A percentile compares a stretch with the other conserved stretches of the same genome.
phyloP scores from a whole-genome alignment of 1,140 invertebrate species.

The Zaprionus kolodkinae region DNA sequence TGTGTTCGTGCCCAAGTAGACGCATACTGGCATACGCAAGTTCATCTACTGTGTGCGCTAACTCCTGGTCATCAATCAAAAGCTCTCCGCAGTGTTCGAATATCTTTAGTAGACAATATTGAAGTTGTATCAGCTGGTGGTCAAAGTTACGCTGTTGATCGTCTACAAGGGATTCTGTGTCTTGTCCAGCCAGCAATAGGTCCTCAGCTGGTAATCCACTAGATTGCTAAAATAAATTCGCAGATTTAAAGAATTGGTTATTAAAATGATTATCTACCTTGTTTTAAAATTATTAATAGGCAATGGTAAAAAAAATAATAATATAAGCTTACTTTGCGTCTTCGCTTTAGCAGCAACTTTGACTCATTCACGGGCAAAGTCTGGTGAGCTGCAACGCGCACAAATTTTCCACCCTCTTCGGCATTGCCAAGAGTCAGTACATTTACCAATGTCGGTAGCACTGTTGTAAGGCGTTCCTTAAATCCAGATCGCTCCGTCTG shows the following conservation, averaged over 20 bases:
- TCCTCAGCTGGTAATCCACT: slow-evolving; percentile 24
- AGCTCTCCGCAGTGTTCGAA: slow-evolving; percentile 84
- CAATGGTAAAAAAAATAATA: background rate
- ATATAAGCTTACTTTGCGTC: slow-evolving; percentile 32
- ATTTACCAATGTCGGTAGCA: slow-evolving; percentile 87
- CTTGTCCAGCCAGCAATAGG: slow-evolving; percentile 20
- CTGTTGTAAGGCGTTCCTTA: slow-evolving; percentile 85
- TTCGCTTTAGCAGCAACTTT: slow-evolving; percentile 41
- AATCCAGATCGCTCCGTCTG: slow-evolving; percentile 89
- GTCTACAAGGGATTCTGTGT: slow-evolving; percentile 71
- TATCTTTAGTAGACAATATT: slow-evolving; percentile 86
- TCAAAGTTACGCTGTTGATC: slow-evolving; percentile 85
- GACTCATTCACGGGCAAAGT: slow-evolving; percentile 22
- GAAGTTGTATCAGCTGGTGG: slow-evolving; percentile 86
- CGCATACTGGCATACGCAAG: slow-evolving; percentile 90
- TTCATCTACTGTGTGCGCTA: slow-evolving; percentile 85
- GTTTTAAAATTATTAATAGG: no score
- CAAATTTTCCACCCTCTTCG: slow-evolving; percentile 67
- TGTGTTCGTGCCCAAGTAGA: slow-evolving; percentile 87
- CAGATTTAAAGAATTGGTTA: background rate
- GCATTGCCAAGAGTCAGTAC: slow-evolving; percentile 73
- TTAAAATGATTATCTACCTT: background rate
- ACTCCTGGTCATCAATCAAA: slow-evolving; percentile 84
- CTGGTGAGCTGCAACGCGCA: slow-evolving; percentile 57
- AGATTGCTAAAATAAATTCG: slow-evolving; percentile 10